phyloP scores from a whole-genome alignment of 2,113 vertebrate genomes.

The Polyodon spathula region DNA sequence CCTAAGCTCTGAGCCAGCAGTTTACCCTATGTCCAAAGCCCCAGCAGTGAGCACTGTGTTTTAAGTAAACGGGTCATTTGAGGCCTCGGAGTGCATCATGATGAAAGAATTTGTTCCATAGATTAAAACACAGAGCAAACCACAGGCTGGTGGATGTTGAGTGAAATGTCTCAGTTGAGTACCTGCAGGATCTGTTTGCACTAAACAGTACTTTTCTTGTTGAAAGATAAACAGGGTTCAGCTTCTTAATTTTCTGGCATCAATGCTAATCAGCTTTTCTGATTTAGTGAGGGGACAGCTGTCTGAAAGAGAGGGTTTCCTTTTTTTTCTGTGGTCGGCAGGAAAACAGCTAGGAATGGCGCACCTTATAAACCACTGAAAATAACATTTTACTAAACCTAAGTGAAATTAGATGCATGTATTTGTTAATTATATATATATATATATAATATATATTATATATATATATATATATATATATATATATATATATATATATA shows the following conservation, averaged over 20 bases:
- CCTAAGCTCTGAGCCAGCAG: constrained; percentile 2
- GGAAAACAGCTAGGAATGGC: too few relatives aligned
- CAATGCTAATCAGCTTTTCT: background rate
- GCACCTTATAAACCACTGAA: too few relatives aligned
- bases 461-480: too few relatives aligned
- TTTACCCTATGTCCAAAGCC: constrained; percentile 3
- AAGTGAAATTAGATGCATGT: too few relatives aligned
- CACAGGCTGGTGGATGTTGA: background rate
- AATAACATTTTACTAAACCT: too few relatives aligned
- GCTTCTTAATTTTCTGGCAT: constrained; percentile 1
- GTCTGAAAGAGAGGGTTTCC: background rate
- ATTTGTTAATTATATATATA: too few relatives aligned
- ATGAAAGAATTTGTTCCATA: constrained; percentile 11
- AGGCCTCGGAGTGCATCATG: background rate
- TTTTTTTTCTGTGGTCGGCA: constrained; percentile 2
- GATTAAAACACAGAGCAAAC: background rate
- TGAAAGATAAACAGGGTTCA: background rate
- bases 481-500: too few relatives aligned
- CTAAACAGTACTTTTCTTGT: background rate
- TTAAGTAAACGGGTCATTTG: background rate
- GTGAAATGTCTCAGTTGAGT: background rate
- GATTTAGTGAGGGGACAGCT: background rate
- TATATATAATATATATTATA: too few relatives aligned
- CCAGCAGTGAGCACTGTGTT: constrained; percentile 1
- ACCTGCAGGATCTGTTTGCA: background rate